Conservation (phyloP, 2,113 vertebrate genomes). For the Anoura caudifer region DNA sequence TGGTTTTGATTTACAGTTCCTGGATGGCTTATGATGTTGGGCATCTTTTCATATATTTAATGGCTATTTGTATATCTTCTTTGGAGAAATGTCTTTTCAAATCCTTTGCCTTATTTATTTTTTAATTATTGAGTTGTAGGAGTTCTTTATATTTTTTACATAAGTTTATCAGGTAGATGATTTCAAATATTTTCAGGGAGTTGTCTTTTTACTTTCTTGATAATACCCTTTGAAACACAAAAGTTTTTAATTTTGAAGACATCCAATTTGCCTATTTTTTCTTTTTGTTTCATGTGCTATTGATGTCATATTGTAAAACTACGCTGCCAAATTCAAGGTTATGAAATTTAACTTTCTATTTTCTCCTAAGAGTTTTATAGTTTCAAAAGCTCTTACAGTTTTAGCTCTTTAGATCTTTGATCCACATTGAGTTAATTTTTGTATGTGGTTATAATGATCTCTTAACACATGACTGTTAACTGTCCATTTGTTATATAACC, state of each 20-base stretch:
- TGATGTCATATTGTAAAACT: not conserved
- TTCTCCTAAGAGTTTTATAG: not conserved
- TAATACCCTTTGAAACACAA: not conserved
- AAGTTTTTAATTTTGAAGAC: not conserved
- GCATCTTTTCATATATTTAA: not conserved
- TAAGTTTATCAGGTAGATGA: not conserved
- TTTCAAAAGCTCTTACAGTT: too few species aligned
- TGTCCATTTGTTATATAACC: not conserved
- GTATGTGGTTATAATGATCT: not conserved
- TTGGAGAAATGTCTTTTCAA: not conserved
- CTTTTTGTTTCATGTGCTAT: not conserved
- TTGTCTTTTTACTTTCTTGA: not conserved
- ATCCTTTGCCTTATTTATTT: not conserved
- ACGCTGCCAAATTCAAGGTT: not conserved
- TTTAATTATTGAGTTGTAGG: not conserved
- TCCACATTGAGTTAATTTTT: slow-evolving; percentile 18
- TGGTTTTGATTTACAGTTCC: not conserved
- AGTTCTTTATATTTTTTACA: not conserved
- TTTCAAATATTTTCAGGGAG: not conserved
- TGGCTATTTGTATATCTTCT: not conserved
- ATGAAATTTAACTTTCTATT: not conserved
- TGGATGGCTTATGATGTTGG: not conserved
- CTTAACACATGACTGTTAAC: not conserved
- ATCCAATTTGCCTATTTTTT: not conserved
- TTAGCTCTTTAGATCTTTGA: slow-evolving; percentile 21